A percentile compares a stretch with the other conserved stretches of the same genome.
Evolutionary conservation across 2,113 vertebrate species (phyloP).

Genomic region (Tragelaphus buxtoni): DNA sequence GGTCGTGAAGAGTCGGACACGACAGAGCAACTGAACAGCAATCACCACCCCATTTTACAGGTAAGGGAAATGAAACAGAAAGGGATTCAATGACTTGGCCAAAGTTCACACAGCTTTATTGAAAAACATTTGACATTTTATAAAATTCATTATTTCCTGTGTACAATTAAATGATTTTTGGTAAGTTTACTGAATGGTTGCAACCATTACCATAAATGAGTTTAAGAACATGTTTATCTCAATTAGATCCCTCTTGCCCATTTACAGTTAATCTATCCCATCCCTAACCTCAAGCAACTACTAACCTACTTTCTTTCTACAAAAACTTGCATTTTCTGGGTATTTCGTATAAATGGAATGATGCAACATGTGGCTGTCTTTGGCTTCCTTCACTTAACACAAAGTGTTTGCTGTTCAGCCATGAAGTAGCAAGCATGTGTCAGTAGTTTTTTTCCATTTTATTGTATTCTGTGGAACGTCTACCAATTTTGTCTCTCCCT

Average conservation of each 20-base stretch:
- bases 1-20: background rate
- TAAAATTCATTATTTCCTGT: background rate
- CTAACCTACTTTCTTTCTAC: background rate
- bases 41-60: background rate
- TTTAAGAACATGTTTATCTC: background rate
- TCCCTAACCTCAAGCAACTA: background rate
- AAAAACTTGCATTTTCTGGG: background rate
- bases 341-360: background rate
- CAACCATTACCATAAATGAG: background rate
- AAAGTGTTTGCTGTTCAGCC: background rate
- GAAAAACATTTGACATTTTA: background rate
- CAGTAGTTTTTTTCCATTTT: background rate
- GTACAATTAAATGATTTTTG: background rate
- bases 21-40: background rate
- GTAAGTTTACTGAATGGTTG: background rate
- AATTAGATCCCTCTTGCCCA: background rate
- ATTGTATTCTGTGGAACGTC: background rate
- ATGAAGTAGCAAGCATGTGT: background rate
- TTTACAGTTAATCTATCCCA: background rate
- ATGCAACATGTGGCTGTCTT: background rate
- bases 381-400: background rate
- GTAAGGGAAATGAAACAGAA: background rate
- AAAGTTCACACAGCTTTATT: background rate
- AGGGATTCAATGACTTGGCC: background rate
- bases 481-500: background rate